Percentiles rank a stretch among this genome's conserved stretches.
phyloP scores from a whole-genome alignment of 2,888 invertebrate species.

The Apamea monoglypha region DNA sequence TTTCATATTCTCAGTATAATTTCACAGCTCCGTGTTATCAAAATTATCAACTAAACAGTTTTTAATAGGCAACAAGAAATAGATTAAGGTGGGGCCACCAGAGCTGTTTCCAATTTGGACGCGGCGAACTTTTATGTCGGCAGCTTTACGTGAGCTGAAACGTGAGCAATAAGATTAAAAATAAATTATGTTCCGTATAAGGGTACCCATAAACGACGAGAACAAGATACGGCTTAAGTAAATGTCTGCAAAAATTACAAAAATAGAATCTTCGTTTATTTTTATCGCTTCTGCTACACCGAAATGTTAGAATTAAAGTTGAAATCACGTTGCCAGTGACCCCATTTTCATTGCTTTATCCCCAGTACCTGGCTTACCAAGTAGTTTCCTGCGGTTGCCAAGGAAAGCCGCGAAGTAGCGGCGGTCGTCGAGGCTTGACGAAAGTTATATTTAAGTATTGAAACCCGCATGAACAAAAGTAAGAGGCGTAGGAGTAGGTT shows the following conservation, averaged over 20 bases:
- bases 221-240: constrained; percentile 65
- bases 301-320: constrained; percentile 18
- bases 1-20: constrained; percentile 48
- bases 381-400: constrained; percentile 58
- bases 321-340: constrained; percentile 37
- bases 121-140: constrained; percentile 88
- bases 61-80: constrained; percentile 67
- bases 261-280: constrained; percentile 24
- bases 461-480: constrained; percentile 61
- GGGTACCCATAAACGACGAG: constrained; percentile 75
- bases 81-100: constrained; percentile 76
- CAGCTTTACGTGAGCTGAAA: constrained; percentile 88
- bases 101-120: constrained; percentile 85
- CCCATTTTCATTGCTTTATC: constrained; percentile 56
- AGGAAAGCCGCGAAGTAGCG: constrained; percentile 56
- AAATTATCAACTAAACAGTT: constrained; percentile 56
- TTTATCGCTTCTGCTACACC: constrained; percentile 1
- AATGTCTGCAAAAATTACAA: constrained; percentile 13
- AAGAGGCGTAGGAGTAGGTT: constrained; percentile 39
- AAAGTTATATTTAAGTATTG: constrained; percentile 62
- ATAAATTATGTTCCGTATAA: constrained; percentile 85
- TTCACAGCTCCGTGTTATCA: constrained; percentile 38
- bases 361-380: constrained; percentile 55
- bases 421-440: constrained; percentile 38
- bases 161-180: constrained; percentile 88